Conservation (phyloP, 2,888 invertebrate species). For the Orchestes rusci region DNA sequence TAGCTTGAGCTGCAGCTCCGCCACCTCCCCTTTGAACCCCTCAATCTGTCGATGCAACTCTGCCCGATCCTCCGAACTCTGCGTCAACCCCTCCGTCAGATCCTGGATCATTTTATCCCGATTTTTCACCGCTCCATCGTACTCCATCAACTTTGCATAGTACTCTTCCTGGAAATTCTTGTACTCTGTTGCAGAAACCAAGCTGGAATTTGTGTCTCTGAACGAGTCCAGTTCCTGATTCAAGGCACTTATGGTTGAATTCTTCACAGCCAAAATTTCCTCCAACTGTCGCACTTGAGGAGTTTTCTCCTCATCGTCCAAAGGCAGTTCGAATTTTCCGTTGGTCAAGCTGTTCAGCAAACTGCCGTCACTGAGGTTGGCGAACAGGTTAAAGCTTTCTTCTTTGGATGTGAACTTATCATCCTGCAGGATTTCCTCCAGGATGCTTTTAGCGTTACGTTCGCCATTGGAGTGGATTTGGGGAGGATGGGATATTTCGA, state of each 20-base stretch:
- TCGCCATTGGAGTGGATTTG: slow-evolving; percentile 22
- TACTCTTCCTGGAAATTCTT: slow-evolving; percentile 65
- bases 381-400: slow-evolving; percentile 41
- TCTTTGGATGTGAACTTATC: slow-evolving; percentile 36
- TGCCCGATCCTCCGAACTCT: slow-evolving; percentile 56
- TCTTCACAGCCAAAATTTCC: slow-evolving; percentile 45
- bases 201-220: slow-evolving; percentile 46
- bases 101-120: slow-evolving; percentile 67
- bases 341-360: slow-evolving; percentile 32
- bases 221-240: slow-evolving; percentile 47
- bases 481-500: slow-evolving; percentile 36
- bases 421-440: slow-evolving; percentile 39
- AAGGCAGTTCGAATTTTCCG: slow-evolving; percentile 9
- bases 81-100: slow-evolving; percentile 62
- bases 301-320: slow-evolving; percentile 8
- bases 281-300: slow-evolving; percentile 39
- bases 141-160: slow-evolving; percentile 64
- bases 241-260: slow-evolving; percentile 45
- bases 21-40: slow-evolving; percentile 54
- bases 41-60: slow-evolving; percentile 55
- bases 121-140: slow-evolving; percentile 59
- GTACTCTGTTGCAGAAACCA: slow-evolving; percentile 62
- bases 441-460: slow-evolving; percentile 35
- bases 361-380: slow-evolving; percentile 39
- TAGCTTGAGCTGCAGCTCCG: slow-evolving; percentile 46